These are phyloP conservation scores for Podotricha telesiphe DNA, from an alignment of 2,888 invertebrate genomes.

Conservation along the genomic window DNA sequence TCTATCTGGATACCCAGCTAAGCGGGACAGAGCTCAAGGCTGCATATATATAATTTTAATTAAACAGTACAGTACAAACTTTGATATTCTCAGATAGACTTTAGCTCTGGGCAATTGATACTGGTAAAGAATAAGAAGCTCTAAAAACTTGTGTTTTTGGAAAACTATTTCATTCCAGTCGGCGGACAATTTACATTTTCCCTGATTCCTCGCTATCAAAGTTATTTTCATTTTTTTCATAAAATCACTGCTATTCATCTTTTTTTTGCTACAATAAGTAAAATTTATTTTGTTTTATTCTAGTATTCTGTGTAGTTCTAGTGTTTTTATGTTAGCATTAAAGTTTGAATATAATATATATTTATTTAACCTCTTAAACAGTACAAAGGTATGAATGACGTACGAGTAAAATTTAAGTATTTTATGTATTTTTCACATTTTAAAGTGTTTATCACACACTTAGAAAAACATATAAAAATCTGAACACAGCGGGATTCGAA, in stretches of 20 bases:
- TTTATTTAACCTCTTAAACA: not conserved
- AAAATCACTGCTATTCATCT: not conserved
- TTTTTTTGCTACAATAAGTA: not conserved
- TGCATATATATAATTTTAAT: not conserved
- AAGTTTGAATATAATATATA: not conserved
- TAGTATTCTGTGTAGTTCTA: too few species aligned
- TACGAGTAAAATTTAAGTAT: too few species aligned
- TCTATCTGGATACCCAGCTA: not conserved
- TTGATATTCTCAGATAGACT: not conserved
- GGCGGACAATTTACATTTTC: slow-evolving; percentile 37
- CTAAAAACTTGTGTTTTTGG: slow-evolving; percentile 47
- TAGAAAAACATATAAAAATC: too few species aligned
- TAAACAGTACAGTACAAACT: not conserved
- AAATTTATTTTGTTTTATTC: not conserved
- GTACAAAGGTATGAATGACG: not conserved
- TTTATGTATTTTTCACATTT: too few species aligned
- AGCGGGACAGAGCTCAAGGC: not conserved
- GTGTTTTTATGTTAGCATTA: not conserved
- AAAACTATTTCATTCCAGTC: slow-evolving; percentile 48
- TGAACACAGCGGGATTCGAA: too few species aligned
- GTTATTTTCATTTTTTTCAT: slow-evolving; percentile 24
- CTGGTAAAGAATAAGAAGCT: slow-evolving; percentile 49
- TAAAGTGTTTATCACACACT: too few species aligned
- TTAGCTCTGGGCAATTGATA: slow-evolving; percentile 40
- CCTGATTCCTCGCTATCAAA: slow-evolving; percentile 22